Conservation (phyloP, 2,888 invertebrate genomes). For the Eristalis tenax region DNA sequence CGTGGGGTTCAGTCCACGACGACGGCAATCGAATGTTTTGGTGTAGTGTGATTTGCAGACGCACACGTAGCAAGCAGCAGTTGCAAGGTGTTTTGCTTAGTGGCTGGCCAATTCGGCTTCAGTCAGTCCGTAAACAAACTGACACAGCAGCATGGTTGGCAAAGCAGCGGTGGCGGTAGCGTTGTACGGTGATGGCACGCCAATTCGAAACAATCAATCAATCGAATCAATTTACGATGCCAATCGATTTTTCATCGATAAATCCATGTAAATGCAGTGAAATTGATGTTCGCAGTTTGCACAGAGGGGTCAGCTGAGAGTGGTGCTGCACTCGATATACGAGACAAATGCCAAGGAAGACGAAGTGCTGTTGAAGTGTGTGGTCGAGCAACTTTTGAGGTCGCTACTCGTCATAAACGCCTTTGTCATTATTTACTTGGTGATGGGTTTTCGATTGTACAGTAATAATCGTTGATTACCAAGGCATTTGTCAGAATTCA, state of each 20-base stretch:
- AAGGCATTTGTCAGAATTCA: slow-evolving; percentile 45
- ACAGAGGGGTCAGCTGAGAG: slow-evolving; percentile 25
- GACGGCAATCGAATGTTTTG: slow-evolving; percentile 34
- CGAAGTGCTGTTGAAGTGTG: slow-evolving; percentile 43
- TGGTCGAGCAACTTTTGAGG: slow-evolving; percentile 39
- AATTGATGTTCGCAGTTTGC: slow-evolving; percentile 60
- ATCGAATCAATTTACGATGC: slow-evolving; percentile 71
- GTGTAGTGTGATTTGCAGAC: slow-evolving; percentile 40
- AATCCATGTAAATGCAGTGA: slow-evolving; percentile 67
- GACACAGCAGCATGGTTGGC: slow-evolving; percentile 25
- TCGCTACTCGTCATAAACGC: slow-evolving; percentile 49
- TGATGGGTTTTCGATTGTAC: slow-evolving; percentile 4
- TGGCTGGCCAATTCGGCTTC: slow-evolving; percentile 27
- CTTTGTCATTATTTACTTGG: slow-evolving; percentile 61
- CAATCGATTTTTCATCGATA: slow-evolving; percentile 71
- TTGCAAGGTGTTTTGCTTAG: slow-evolving; percentile 63
- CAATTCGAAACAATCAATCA: slow-evolving; percentile 71
- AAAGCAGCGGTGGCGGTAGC: slow-evolving; percentile 17
- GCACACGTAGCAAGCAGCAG: slow-evolving; percentile 29
- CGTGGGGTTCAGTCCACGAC: slow-evolving; percentile 13
- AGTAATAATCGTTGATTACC: slow-evolving; percentile 39
- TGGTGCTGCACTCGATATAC: slow-evolving; percentile 11
- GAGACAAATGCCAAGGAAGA: slow-evolving; percentile 47
- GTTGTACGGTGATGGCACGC: slow-evolving; percentile 65
- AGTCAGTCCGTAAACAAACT: slow-evolving; percentile 61